Evolutionary conservation across 2,113 vertebrate genomes (phyloP).

Genomic region (Steatornis caripensis): DNA sequence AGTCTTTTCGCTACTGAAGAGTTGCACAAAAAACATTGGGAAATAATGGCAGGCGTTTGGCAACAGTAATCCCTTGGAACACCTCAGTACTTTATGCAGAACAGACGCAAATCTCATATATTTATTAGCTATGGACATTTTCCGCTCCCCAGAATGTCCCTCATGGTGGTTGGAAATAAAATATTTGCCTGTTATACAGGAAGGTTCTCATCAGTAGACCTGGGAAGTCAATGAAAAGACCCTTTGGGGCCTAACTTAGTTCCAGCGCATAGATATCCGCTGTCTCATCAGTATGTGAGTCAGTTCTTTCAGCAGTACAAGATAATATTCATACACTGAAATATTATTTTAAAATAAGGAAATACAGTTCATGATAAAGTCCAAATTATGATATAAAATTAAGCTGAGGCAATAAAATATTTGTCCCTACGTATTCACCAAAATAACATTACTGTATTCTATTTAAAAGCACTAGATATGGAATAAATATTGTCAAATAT

Average conservation of each 20-base stretch:
- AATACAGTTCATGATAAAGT: background rate
- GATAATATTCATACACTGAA: background rate
- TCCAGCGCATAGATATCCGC: background rate
- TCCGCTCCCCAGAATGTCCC: background rate
- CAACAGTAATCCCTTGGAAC: background rate
- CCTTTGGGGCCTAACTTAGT: background rate
- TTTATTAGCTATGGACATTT: background rate
- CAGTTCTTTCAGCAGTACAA: background rate
- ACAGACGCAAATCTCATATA: background rate
- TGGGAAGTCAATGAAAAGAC: background rate
- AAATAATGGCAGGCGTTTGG: background rate
- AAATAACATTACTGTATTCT: background rate
- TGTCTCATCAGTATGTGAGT: background rate
- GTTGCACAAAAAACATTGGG: background rate
- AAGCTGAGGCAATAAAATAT: background rate
- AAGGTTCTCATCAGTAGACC: background rate
- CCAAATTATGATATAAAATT: background rate
- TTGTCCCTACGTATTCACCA: background rate
- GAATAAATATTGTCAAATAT: constrained; percentile 6
- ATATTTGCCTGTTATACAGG: background rate
- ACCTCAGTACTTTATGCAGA: background rate
- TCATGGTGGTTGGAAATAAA: background rate
- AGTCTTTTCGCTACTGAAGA: background rate
- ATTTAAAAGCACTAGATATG: background rate
- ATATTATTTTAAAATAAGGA: background rate